Percentiles rank a stretch among this genome's conserved stretches.
Conservation (phyloP, 2,888 invertebrate species). For the Scaptomyza tumidula region DNA sequence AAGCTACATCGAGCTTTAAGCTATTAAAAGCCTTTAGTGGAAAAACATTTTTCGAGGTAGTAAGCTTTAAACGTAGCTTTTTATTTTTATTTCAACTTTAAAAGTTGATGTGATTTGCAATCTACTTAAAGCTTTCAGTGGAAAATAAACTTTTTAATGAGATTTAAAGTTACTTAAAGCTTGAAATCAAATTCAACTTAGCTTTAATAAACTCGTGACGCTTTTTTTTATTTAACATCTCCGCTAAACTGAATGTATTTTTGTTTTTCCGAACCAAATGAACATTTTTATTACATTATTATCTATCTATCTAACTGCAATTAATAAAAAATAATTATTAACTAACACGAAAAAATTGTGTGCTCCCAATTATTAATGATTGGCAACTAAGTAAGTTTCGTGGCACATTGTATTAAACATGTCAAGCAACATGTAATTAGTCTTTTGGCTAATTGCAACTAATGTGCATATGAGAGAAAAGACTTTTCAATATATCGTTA, state of each 20-base stretch:
- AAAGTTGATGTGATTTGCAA: no score
- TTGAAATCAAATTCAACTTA: background rate
- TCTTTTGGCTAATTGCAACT: conserved; percentile 61
- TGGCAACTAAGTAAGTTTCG: background rate
- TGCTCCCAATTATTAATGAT: conserved; percentile 25
- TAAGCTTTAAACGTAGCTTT: no score
- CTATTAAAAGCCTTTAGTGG: no score
- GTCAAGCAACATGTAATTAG: conserved; percentile 49
- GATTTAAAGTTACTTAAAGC: background rate
- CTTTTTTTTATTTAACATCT: background rate
- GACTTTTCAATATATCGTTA: conserved; percentile 47
- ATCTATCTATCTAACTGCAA: background rate
- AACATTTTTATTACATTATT: background rate
- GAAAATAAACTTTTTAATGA: background rate
- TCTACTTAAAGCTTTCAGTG: background rate
- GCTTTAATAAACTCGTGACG: background rate
- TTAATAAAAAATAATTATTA: conserved; percentile 15
- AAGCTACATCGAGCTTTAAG: background rate
- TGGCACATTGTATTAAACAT: conserved; percentile 11
- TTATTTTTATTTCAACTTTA: no score
- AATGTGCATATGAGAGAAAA: conserved; percentile 56
- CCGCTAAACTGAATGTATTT: background rate
- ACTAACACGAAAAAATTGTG: conserved; percentile 3
- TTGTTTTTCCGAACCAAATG: background rate
- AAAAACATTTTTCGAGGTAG: no score